Percentiles rank a stretch among this genome's conserved stretches.
Conservation (phyloP, 2,113 vertebrate species). For the Pleuronectes platessa region DNA sequence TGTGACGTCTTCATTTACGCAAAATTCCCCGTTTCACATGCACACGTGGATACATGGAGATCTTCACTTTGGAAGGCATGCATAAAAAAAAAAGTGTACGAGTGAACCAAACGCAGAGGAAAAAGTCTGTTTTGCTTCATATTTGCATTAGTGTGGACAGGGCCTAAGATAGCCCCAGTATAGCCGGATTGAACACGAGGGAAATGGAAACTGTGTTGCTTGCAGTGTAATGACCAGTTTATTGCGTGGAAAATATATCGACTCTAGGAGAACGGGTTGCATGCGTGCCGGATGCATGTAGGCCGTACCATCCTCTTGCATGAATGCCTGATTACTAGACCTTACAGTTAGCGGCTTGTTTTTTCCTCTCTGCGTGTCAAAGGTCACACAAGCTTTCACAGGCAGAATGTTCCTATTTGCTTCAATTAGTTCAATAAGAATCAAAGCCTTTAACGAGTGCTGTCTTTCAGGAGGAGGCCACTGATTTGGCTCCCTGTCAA, state of each 20-base stretch:
- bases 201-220: too few relatives aligned
- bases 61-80: too few relatives aligned
- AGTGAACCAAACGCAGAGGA: too few relatives aligned
- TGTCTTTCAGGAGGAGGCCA: constrained; percentile 54
- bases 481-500: constrained; percentile 66
- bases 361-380: constrained; percentile 41
- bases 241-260: background rate
- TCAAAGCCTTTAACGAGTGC: constrained; percentile 63
- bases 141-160: too few relatives aligned
- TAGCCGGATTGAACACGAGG: too few relatives aligned
- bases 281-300: constrained; percentile 8
- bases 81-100: too few relatives aligned
- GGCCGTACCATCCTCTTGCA: constrained; percentile 20
- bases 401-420: constrained; percentile 49
- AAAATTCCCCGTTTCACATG: too few relatives aligned
- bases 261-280: background rate
- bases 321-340: constrained; percentile 28
- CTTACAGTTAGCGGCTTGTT: constrained; percentile 55
- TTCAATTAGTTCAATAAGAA: constrained; percentile 72
- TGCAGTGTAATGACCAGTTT: background rate
- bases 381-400: constrained; percentile 53
- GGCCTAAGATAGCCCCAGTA: too few relatives aligned
- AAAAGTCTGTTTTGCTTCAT: too few relatives aligned
- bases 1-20: too few relatives aligned
- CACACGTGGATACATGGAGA: too few relatives aligned